Evolutionary conservation across 2,888 invertebrate genomes (phyloP), one percentile per base, ranked within the genome.

Genomic region (Mamestra brassicae): DNA sequence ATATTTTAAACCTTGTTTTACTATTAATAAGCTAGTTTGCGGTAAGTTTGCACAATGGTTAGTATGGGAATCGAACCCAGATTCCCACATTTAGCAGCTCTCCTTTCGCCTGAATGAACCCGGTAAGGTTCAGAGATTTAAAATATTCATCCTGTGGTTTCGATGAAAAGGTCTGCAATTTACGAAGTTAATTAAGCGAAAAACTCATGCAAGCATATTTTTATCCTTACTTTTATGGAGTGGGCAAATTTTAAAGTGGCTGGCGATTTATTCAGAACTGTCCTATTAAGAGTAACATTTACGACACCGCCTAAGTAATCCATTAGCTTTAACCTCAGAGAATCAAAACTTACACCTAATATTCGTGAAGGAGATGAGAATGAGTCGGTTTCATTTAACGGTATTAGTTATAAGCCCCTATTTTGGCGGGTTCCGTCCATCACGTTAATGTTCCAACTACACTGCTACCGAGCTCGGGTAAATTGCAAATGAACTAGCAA

Each of bases 381-480:
- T 90, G 89, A 88, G 90, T 84, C 85, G 88, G 89, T 90, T 90
- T 90, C 89, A 90, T 92, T 92, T 88, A 82, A 81, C 86, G 78
- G 87, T 90, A 92, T 91, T 91, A 90, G 89, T 85, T 80, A 85
- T 85, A 87, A 87, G 84, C 80, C 74, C 83, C 82, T 81, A 85
- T 79, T 86, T 83, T 71, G 80, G 74, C 61, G 81, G 80, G 80
- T 83, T 77, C 84, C 83, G 86, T 88, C 88, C 86, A 87, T 90
- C 89, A 90, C 85, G 75, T 80, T 88, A 87, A 87, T 88, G 87
- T 76, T 75, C 80, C 47, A 76, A 80, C 84, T 87, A 86, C 81
- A 84, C 81, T 65, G 72, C 83, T 89, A 79, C 81, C 68, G 81
- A 79, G 85, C 85, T 78, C 76, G 82, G 85, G 86, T 80, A 85